phyloP scores from a whole-genome alignment of 2,797 vertebrate genomes.

The Ptychobarbus kaznakovi region DNA sequence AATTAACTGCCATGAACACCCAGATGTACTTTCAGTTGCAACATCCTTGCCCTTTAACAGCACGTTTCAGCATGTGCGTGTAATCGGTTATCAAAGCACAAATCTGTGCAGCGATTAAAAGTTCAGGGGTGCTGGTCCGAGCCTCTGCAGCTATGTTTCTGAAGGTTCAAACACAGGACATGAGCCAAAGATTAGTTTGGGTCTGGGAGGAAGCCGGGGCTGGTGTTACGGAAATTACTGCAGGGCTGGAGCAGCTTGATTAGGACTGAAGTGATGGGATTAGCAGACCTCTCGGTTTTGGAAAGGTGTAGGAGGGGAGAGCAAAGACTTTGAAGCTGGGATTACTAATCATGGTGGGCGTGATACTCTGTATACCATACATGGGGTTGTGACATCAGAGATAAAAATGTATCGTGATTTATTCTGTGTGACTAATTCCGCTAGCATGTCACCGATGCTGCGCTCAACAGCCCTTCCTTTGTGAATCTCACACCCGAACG shows the following conservation, averaged over 20 bases:
- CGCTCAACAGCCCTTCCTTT: not conserved
- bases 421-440: constrained; percentile 5
- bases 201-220: constrained; percentile 54
- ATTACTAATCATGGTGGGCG: constrained; percentile 43
- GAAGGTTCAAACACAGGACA: constrained; percentile 53
- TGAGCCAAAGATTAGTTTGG: constrained; percentile 55
- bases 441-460: constrained; percentile 1
- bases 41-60: not conserved
- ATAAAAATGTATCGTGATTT: constrained; percentile 23
- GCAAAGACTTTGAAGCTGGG: constrained; percentile 45
- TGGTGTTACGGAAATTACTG: constrained; percentile 62
- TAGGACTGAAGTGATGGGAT: constrained; percentile 61
- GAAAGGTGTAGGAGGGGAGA: constrained; percentile 31
- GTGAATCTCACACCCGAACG: not conserved
- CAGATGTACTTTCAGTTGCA: not conserved
- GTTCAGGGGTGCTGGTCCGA: constrained; percentile 31
- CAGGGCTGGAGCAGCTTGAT: constrained; percentile 61
- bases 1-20: not conserved
- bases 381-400: constrained; percentile 44
- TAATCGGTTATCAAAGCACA: constrained; percentile 39
- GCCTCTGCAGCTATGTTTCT: constrained; percentile 31
- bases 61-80: not conserved
- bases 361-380: constrained; percentile 29
- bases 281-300: constrained; percentile 38
- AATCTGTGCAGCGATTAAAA: constrained; percentile 48